Conservation (phyloP, 1,140 invertebrate genomes). For the Calycopis cecrops region DNA sequence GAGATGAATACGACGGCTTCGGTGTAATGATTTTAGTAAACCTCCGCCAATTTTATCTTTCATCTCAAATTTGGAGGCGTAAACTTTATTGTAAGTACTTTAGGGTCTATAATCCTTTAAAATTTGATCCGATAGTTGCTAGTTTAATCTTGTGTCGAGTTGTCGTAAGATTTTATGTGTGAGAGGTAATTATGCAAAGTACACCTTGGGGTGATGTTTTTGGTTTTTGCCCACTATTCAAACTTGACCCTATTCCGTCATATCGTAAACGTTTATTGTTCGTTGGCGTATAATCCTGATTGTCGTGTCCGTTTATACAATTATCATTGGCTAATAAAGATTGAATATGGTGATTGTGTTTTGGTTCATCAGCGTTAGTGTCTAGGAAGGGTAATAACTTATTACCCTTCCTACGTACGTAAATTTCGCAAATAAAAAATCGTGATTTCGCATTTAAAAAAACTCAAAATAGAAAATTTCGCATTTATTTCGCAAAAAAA, state of each 20-base stretch:
- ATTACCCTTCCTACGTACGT: too few species aligned
- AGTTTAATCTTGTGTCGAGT: conserved; percentile 33
- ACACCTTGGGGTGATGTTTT: conserved; percentile 58
- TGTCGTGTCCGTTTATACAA: conserved; percentile 17
- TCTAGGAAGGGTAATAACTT: too few species aligned
- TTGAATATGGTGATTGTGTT: too few species aligned
- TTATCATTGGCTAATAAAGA: too few species aligned
- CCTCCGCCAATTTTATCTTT: conserved; percentile 34
- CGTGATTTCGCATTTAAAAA: too few species aligned
- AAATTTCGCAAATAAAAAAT: too few species aligned
- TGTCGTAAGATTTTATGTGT: conserved; percentile 70
- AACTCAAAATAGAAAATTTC: too few species aligned
- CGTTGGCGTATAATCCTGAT: conserved; percentile 23
- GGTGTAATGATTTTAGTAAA: conserved; percentile 65
- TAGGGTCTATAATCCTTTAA: conserved; percentile 28
- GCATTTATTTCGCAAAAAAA: too few species aligned
- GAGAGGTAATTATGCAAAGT: conserved; percentile 63
- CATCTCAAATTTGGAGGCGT: neutral
- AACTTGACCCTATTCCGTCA: conserved; percentile 47
- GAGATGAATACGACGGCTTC: conserved; percentile 26
- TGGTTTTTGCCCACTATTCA: conserved; percentile 61
- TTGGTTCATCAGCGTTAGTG: too few species aligned
- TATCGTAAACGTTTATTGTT: conserved; percentile 25
- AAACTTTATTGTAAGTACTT: conserved; percentile 6
- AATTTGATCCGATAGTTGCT: neutral